A percentile compares a stretch with the other conserved stretches of the same genome.
These are phyloP conservation scores for Lichenostomus cassidix DNA, from an alignment of 2,113 vertebrate species.

Conservation along the genomic window DNA sequence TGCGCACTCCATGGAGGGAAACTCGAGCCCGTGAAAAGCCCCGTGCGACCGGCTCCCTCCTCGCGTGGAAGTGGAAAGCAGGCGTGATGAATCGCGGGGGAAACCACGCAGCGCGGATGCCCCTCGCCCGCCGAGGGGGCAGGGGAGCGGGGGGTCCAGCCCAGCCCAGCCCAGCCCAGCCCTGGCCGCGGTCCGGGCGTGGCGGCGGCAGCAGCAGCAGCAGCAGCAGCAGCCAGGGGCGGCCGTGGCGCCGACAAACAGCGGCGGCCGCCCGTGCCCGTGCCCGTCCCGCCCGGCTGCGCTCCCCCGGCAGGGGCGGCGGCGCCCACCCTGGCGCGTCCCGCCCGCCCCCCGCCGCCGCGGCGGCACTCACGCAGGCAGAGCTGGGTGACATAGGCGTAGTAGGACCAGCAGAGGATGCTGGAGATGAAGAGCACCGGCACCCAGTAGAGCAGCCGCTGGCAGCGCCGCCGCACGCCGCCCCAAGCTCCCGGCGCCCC, in stretches of 20 bases:
- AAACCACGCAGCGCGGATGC: fast-evolving
- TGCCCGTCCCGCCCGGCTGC: neutral
- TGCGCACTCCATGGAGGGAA: neutral
- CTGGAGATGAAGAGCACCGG: no score
- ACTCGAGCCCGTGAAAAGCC: neutral
- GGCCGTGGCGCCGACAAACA: neutral
- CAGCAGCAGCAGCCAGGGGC: neutral
- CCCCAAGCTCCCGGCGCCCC: no score
- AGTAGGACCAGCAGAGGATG: no score
- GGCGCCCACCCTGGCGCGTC: no score
- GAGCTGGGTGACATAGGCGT: no score
- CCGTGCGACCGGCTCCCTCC: neutral
- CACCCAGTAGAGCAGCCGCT: no score
- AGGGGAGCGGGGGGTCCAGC: neutral
- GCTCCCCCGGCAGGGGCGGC: neutral
- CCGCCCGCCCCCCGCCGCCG: no score
- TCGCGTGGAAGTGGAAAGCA: neutral
- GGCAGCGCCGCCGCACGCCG: no score
- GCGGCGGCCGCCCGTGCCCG: neutral
- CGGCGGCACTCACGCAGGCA: no score
- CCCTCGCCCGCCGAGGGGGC: neutral
- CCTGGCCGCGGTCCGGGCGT: neutral
- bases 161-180: neutral
- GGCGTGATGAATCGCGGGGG: neutral
- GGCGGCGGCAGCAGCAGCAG: neutral